Evolutionary conservation across 1,140 invertebrate species (phyloP).

Genomic region (Drosophila serrata): DNA sequence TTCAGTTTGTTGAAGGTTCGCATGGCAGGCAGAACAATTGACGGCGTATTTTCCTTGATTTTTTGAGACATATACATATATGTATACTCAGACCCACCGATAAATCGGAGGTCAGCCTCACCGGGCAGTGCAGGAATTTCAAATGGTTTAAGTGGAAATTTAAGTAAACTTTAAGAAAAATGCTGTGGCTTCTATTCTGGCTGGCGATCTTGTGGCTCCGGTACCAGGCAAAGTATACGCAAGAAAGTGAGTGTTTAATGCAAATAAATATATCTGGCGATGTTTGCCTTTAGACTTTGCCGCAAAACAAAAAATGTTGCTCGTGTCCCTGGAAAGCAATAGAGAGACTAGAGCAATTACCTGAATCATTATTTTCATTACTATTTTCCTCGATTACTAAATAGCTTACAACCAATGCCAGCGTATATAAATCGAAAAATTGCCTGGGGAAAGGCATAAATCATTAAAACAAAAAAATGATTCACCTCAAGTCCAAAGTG

Average conservation of each 20-base stretch:
- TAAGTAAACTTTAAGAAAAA: constrained; percentile 22
- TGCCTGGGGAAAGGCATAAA: constrained; percentile 6
- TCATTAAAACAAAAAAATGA: constrained; percentile 32
- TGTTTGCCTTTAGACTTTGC: constrained; percentile 15
- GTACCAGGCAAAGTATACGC: constrained; percentile 35
- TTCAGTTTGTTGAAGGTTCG: constrained; percentile 54
- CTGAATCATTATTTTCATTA: constrained; percentile 37
- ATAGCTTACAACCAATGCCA: constrained; percentile 32
- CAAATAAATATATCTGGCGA: constrained; percentile 21
- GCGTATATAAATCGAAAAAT: constrained; percentile 7
- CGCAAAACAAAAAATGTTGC: not conserved
- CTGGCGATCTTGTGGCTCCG: constrained; percentile 55
- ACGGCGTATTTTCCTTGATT: not conserved
- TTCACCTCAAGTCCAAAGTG: constrained; percentile 26
- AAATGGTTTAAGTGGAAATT: constrained; percentile 50
- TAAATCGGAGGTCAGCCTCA: constrained; percentile 30
- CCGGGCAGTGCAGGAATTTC: constrained; percentile 29
- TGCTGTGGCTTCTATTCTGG: constrained; percentile 73
- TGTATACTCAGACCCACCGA: not conserved
- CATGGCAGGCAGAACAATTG: constrained; percentile 17
- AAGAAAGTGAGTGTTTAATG: constrained; percentile 59
- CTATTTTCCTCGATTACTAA: constrained; percentile 22
- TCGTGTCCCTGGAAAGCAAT: constrained; percentile 10
- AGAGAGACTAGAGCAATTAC: constrained; percentile 10
- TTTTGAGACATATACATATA: constrained; percentile 7